Evolutionary conservation across 1,140 invertebrate species (phyloP).

Genomic region (Hylaeus anthracinus): DNA sequence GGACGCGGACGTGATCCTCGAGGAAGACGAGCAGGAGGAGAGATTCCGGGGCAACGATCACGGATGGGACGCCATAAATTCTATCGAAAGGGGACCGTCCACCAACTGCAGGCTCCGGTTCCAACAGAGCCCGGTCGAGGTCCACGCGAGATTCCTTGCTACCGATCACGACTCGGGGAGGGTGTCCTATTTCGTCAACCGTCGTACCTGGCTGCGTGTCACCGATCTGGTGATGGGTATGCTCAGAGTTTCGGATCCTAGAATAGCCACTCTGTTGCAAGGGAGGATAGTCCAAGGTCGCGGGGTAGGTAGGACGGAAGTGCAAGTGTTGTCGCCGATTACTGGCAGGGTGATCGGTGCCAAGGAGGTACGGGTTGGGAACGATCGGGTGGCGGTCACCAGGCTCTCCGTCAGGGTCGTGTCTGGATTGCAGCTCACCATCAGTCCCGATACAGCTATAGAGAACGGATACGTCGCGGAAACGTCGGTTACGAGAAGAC

Average conservation of each 20-base stretch:
- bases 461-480: conserved; percentile 95
- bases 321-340: conserved; percentile 95
- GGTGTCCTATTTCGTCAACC: conserved; percentile 93
- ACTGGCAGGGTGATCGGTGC: conserved; percentile 95
- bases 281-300: conserved; percentile 92
- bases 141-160: conserved; percentile 93
- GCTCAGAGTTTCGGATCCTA: conserved; percentile 92
- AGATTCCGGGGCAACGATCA: conserved; percentile 74
- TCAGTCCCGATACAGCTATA: conserved; percentile 90
- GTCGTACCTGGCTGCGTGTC: conserved; percentile 92
- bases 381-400: conserved; percentile 93
- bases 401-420: conserved; percentile 93
- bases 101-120: conserved; percentile 89
- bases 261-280: conserved; percentile 91
- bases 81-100: conserved; percentile 74
- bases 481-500: conserved; percentile 90
- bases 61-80: conserved; percentile 81
- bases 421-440: conserved; percentile 93
- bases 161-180: conserved; percentile 95
- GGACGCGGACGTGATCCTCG: conserved; percentile 55
- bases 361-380: conserved; percentile 94
- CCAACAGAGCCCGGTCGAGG: conserved; percentile 95
- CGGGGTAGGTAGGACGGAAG: conserved; percentile 93
- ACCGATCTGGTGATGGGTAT: conserved; percentile 94
- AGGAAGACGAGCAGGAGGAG: conserved; percentile 69